Base-by-base conservation (phyloP, 2,888 invertebrate species). In the Tinea semifulvella region DNA sequence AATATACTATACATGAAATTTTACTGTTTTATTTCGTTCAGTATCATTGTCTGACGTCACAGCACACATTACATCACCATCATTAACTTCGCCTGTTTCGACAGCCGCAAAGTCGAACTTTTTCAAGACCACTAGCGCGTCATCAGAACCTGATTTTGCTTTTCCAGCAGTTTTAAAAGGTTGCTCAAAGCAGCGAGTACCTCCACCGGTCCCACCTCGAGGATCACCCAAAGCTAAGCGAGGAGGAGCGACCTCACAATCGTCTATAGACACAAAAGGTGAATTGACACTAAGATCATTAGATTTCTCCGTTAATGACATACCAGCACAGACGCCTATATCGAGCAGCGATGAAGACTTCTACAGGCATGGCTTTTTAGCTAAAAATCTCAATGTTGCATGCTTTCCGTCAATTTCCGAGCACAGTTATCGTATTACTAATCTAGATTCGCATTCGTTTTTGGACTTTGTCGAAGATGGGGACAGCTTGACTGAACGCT, bases 151-250 rank as follows among this genome's bases (percentile, higher is more conserved):
- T 2, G 79, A 82, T 44, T 68, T 84, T 50, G 85, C 85, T 45
- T 90, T 90, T 67, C 91, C 91, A 42, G 90, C 90, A 42, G 88
- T 91, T 43, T 77, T 91, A 60, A 90, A 90, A 70, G 88, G 89
- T 58, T 83, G 85, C 31, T 82, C 83, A 53, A 90, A 90, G 70
- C 85, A 88, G 56, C 89, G 90, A 69, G 87, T 93, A 28, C 94
- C 94, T 31, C 94, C 94, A 45, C 94, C 94, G 16, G 94, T 94
- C 43, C 94, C 94, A 45, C 94, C 94, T 2, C 82, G 94, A 57
- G 92, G 92, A 46, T 90, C 90, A 18, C 90, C 89, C 35, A 88
- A 88, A 66, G 71, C 81, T 47, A 85, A 85, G 68, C 75, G 85
- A 26, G 82, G 82, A 31, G 77, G 69, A 46, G 42, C 40, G 19